phyloP scores from a whole-genome alignment of 1,140 invertebrate species.

The Doryteuthis pealeii region DNA sequence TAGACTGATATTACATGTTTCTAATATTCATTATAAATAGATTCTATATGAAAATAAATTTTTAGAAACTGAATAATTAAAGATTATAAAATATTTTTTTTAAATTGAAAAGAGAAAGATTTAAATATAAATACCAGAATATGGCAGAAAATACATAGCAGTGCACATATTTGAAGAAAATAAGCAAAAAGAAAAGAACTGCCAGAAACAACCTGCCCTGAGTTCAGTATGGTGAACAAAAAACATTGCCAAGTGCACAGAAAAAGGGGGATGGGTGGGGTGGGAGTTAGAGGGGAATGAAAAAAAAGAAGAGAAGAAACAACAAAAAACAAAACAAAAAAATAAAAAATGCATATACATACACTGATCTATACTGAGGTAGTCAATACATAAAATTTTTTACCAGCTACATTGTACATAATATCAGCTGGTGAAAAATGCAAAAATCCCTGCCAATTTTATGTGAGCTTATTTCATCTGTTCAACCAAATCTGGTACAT shows the following conservation, averaged over 20 bases:
- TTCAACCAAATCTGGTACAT: background rate
- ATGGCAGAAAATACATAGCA: too few relatives aligned
- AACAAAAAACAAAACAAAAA: background rate
- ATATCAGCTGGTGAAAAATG: constrained; percentile 5
- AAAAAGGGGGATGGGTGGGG: background rate
- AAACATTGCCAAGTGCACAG: background rate
- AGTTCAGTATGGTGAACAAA: constrained; percentile 3
- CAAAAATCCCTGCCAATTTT: constrained; percentile 11
- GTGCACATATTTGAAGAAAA: too few relatives aligned
- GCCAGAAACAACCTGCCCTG: constrained; percentile 7
- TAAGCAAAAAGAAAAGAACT: background rate
- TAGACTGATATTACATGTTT: too few relatives aligned
- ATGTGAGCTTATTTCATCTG: constrained; percentile 7
- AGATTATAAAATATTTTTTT: too few relatives aligned
- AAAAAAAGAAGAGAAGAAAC: background rate
- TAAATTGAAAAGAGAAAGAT: too few relatives aligned
- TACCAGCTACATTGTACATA: background rate
- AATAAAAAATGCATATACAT: background rate
- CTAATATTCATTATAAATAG: too few relatives aligned
- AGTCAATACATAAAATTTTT: constrained; percentile 4
- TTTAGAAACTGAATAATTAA: too few relatives aligned
- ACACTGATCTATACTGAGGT: constrained; percentile 10
- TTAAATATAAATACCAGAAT: too few relatives aligned
- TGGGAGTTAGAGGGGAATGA: background rate
- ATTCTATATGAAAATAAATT: too few relatives aligned